Base-by-base conservation (phyloP, 1,140 invertebrate genomes). In the Lordiphosa collinella region DNA sequence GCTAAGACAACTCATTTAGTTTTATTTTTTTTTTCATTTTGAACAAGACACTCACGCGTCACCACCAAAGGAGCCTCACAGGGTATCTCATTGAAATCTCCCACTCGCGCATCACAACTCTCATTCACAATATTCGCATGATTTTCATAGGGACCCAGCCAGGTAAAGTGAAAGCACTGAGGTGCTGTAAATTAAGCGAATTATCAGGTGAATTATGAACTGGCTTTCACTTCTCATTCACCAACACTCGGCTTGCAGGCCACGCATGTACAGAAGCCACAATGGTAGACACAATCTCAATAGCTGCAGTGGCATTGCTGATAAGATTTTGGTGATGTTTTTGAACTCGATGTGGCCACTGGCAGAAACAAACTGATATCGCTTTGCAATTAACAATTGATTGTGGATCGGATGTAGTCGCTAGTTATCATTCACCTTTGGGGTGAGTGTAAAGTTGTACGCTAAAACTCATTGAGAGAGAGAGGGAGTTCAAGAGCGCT, bases 91-190 rank as follows among this genome's bases (percentile, higher is more conserved):
- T 86, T 78, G 11, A 78, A 80, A 16, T 70, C 80, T 0, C 68
- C 75, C 2, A 78, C 74, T 52, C 69, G 47, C 0, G 49, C 57
- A 0, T 87, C 75, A 13, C 85, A 87, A 16, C 43, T 82, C 6
- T 82, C 73, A 6, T 53, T 41, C 0, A 13, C 44, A 2, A 87
- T 76, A 22, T 82, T 64, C 1, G 72, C 38, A 32, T 87, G 84
- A 47, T 85, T 76, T 22, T 64, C 63, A 11, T 78, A 85, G 10
- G 85, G 79, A 6, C 85, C 85, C n/a, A 87, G 40, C 85, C 85
- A 87, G 12, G 85, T 87, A 9, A 87, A 87, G 10, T 74, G 75
- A 62, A 87, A 87, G 11, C 85, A 87, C 58, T 87, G 73, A 0
- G 85, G 85, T 12, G 54, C 84, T 87, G 37, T 12, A n/a, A 49